Conservation (phyloP, 2,888 invertebrate species). For the Lepidochitona cinerea region DNA sequence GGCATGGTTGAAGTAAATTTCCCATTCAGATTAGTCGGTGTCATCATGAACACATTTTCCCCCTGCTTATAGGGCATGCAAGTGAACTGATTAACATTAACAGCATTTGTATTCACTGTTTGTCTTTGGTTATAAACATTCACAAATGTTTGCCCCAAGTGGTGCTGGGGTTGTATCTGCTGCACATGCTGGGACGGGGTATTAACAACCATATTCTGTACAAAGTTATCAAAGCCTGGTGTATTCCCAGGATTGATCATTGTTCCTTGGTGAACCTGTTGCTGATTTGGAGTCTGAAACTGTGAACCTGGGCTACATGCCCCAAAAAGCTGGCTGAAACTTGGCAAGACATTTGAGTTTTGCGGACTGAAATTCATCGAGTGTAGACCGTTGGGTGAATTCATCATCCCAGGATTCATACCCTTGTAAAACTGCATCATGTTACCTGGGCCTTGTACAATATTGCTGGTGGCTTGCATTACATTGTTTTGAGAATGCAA, state of each 20-base stretch:
- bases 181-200: not conserved
- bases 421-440: conserved; percentile 2
- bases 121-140: not conserved
- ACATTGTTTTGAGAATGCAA: not conserved
- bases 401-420: not conserved
- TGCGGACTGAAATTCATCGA: not conserved
- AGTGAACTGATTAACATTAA: not conserved
- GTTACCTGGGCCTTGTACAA: not conserved
- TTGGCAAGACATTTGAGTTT: conserved; percentile 2
- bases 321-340: conserved; percentile 4
- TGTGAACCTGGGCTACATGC: not conserved
- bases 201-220: not conserved
- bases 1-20: not conserved
- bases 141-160: not conserved
- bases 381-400: not conserved
- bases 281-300: conserved; percentile 1
- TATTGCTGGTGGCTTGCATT: not conserved
- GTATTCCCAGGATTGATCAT: not conserved
- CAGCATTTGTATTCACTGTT: not conserved
- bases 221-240: not conserved
- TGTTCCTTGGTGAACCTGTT: not conserved
- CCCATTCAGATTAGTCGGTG: not conserved
- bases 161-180: not conserved
- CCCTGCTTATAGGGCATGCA: not conserved
- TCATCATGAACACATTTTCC: conserved; percentile 3